These are phyloP conservation scores for Bicyclus anynana DNA, from an alignment of 1,140 invertebrate species.

Conservation along the genomic window DNA sequence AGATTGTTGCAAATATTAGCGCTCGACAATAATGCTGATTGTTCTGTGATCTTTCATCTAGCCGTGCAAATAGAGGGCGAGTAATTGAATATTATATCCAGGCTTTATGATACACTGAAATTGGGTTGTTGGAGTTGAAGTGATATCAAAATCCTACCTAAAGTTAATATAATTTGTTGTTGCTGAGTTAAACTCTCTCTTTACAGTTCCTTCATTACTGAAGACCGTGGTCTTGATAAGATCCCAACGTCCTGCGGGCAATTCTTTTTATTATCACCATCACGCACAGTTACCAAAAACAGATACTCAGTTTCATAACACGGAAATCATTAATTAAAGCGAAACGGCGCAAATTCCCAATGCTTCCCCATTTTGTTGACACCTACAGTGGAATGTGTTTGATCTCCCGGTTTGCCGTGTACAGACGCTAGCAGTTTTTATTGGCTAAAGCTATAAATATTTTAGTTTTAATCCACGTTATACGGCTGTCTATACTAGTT, in stretches of 20 bases:
- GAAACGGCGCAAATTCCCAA: background rate
- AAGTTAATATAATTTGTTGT: too few species aligned
- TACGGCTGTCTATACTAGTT: background rate
- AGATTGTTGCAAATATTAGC: background rate
- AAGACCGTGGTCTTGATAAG: too few species aligned
- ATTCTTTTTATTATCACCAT: too few species aligned
- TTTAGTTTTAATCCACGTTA: background rate
- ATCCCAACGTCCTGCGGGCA: too few species aligned
- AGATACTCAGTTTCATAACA: too few species aligned
- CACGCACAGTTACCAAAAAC: too few species aligned
- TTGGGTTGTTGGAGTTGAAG: background rate
- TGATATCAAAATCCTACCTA: background rate
- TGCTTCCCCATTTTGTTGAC: background rate
- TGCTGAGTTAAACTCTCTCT: too few species aligned
- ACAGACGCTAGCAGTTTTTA: background rate
- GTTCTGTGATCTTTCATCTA: conserved; percentile 1
- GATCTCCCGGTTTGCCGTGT: background rate
- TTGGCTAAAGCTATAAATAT: background rate
- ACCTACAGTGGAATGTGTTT: background rate
- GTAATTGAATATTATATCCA: background rate
- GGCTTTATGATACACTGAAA: background rate
- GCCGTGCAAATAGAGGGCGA: background rate
- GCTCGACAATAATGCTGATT: background rate
- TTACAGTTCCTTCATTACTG: too few species aligned
- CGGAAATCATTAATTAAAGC: background rate